Conservation (phyloP, 2,797 vertebrate genomes). For the Aeoliscus strigatus region DNA sequence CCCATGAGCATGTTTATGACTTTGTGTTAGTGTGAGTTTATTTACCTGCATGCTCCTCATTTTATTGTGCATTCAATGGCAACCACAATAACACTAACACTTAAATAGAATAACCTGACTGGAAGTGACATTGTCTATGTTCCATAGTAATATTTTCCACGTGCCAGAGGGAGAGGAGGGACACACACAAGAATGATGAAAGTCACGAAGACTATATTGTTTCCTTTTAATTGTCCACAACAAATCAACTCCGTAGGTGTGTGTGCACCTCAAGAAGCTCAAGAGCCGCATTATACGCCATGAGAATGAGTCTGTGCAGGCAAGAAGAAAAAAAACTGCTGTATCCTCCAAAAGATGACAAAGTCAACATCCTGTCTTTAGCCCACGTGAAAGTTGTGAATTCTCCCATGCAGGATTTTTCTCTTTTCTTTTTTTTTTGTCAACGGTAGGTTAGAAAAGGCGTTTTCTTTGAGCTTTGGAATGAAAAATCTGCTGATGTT, state of each 20-base stretch:
- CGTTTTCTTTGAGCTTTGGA: conserved; percentile 43
- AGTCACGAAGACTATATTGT: too few relatives aligned
- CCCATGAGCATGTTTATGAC: not conserved
- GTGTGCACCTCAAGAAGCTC: conserved; percentile 1
- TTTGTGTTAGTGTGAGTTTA: too few relatives aligned
- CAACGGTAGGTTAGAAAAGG: conserved; percentile 30
- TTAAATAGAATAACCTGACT: too few relatives aligned
- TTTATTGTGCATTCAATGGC: conserved; percentile 5
- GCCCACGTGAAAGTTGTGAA: conserved; percentile 25
- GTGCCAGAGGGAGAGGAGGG: too few relatives aligned
- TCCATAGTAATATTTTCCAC: too few relatives aligned
- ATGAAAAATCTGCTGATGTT: conserved; percentile 57
- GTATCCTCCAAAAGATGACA: conserved; percentile 4
- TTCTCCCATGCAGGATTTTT: conserved; percentile 20
- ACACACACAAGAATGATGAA: too few relatives aligned
- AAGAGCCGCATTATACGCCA: conserved; percentile 3
- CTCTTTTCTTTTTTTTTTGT: too few relatives aligned
- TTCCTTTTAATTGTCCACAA: too few relatives aligned
- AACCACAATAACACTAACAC: not conserved
- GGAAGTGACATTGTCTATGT: too few relatives aligned
- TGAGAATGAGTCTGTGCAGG: conserved; percentile 18
- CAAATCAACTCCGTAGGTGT: too few relatives aligned
- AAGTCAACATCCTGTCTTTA: conserved; percentile 29
- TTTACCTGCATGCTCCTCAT: too few relatives aligned
- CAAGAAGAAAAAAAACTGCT: conserved; percentile 14